These are phyloP conservation scores for human DNA, from an alignment of 2,113 vertebrate genomes.

Conservation along the genomic window DNA sequence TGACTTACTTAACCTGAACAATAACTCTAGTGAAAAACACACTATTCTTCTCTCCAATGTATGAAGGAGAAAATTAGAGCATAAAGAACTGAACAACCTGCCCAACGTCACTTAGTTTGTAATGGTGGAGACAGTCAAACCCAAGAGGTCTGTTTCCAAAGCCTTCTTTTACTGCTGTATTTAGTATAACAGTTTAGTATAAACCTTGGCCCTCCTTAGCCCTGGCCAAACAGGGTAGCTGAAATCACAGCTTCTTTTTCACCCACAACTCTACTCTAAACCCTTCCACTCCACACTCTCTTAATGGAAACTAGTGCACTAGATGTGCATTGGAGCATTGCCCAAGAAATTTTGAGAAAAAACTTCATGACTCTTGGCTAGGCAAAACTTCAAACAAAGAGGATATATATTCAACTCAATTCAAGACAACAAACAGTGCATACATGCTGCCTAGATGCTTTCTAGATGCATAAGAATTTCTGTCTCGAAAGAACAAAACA, in stretches of 20 bases:
- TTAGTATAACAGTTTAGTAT: not conserved
- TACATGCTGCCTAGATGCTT: not conserved
- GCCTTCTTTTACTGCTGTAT: not conserved
- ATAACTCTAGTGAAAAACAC: not conserved
- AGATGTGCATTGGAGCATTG: not conserved
- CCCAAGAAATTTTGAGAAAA: not conserved
- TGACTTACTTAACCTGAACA: not conserved
- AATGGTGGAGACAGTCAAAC: not conserved
- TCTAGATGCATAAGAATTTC: not conserved
- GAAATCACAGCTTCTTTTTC: not conserved
- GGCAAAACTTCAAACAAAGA: not conserved
- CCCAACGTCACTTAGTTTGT: not conserved
- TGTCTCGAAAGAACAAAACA: not conserved
- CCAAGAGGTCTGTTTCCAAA: not conserved
- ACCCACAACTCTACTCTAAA: not conserved
- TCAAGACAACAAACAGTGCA: not conserved
- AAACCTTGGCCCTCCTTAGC: not conserved
- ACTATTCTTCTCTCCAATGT: not conserved
- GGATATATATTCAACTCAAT: not conserved
- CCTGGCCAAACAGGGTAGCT: not conserved
- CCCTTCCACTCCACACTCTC: not conserved
- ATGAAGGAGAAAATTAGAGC: not conserved
- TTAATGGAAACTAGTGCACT: not conserved
- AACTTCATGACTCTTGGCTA: not conserved
- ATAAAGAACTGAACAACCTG: not conserved